These are phyloP conservation scores for Danio kyathit DNA, from an alignment of 2,797 vertebrate genomes.

Conservation along the genomic window DNA sequence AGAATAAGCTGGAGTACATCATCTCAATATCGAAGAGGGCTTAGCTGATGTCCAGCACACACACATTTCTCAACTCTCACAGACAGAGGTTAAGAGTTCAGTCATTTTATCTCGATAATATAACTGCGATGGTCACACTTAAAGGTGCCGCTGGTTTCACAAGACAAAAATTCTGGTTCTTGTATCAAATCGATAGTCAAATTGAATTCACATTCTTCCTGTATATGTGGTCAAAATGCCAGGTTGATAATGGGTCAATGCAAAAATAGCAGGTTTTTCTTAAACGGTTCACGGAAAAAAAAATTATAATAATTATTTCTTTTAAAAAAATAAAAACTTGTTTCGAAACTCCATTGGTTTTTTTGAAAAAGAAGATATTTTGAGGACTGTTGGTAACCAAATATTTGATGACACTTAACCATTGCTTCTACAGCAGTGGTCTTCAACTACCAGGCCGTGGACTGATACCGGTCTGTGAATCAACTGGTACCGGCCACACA, in stretches of 20 bases:
- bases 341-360: too few relatives aligned
- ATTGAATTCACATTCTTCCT: constrained; percentile 2
- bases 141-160: neutral
- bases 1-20: constrained; percentile 37
- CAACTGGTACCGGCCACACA: too few relatives aligned
- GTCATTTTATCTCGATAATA: constrained; percentile 15
- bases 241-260: neutral
- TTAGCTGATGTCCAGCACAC: constrained; percentile 39
- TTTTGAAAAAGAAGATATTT: too few relatives aligned
- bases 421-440: too few relatives aligned
- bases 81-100: constrained; percentile 30
- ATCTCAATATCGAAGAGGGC: constrained; percentile 34
- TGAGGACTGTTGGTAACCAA: too few relatives aligned
- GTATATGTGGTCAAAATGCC: constrained; percentile 5
- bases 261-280: constrained; percentile 8
- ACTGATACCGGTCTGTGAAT: too few relatives aligned
- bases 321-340: too few relatives aligned
- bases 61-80: constrained; percentile 29
- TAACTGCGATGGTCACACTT: neutral
- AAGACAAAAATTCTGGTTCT: neutral
- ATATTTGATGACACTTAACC: too few relatives aligned
- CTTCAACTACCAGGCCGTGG: too few relatives aligned
- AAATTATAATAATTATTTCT: too few relatives aligned
- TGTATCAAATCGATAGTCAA: neutral
- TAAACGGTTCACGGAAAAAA: too few relatives aligned